These are phyloP conservation scores for Anabacerthia variegaticeps DNA, from an alignment of 2,797 vertebrate genomes.

Conservation along the genomic window DNA sequence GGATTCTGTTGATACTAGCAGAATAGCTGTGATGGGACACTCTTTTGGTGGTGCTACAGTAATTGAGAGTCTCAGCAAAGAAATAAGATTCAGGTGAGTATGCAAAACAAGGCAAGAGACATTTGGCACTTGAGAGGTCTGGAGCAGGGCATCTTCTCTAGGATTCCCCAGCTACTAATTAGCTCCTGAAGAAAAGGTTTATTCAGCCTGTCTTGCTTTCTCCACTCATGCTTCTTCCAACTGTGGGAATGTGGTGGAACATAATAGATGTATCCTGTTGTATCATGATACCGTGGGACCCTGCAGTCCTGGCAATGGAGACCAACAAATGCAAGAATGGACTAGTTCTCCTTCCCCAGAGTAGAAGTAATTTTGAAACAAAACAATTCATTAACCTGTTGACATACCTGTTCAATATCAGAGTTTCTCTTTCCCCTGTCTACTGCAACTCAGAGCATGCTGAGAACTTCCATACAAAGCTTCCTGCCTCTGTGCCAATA, in stretches of 20 bases:
- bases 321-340: neutral
- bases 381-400: neutral
- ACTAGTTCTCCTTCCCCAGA: neutral
- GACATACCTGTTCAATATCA: neutral
- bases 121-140: neutral
- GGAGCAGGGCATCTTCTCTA: neutral
- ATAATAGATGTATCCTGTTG: neutral
- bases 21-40: slow-evolving; percentile 88
- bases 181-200: neutral
- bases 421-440: neutral
- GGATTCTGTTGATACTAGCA: slow-evolving; percentile 87
- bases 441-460: neutral
- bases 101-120: slow-evolving; percentile 1
- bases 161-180: neutral
- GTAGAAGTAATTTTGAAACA: neutral
- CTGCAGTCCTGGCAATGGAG: neutral
- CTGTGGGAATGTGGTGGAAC: neutral
- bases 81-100: slow-evolving; percentile 89
- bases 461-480: neutral
- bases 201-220: neutral
- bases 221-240: neutral
- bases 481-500: neutral
- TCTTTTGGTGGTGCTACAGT: slow-evolving; percentile 94
- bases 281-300: neutral
- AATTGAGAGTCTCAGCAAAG: slow-evolving; percentile 89